Conservation (phyloP, 1,140 invertebrate genomes). For the Hylaeus anthracinus region DNA sequence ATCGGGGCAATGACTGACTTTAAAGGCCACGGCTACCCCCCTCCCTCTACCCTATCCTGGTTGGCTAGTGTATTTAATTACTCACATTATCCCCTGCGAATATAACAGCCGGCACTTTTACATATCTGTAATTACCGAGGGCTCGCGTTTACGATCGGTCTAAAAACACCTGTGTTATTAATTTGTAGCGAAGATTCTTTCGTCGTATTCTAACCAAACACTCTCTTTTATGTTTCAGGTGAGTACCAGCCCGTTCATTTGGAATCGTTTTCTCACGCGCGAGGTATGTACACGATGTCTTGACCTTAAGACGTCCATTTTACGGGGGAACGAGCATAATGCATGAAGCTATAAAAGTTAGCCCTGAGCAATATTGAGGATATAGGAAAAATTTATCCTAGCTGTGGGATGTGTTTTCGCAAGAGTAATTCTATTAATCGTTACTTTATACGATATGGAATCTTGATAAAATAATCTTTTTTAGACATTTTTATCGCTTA, state of each 20-base stretch:
- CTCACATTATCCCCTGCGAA: not conserved
- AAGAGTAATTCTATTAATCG: too few species aligned
- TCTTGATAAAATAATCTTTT: too few species aligned
- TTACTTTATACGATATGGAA: too few species aligned
- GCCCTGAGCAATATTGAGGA: too few species aligned
- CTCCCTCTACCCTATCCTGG: not conserved
- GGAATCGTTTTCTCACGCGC: not conserved
- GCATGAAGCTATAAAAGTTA: too few species aligned
- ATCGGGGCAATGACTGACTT: not conserved
- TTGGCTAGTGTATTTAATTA: conserved; percentile 1
- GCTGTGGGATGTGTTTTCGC: too few species aligned
- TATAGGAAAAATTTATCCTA: too few species aligned
- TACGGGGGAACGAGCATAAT: too few species aligned
- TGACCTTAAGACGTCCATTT: too few species aligned
- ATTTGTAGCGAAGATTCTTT: not conserved
- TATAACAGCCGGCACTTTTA: not conserved
- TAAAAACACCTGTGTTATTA: not conserved
- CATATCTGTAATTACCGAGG: not conserved
- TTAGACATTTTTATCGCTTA: too few species aligned
- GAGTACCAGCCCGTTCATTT: conserved; percentile 29
- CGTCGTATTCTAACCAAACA: conserved; percentile 5
- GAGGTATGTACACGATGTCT: not conserved
- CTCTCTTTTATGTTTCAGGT: conserved; percentile 58
- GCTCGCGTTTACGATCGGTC: not conserved
- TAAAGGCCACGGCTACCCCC: not conserved